Percentiles rank a stretch among this genome's conserved stretches.
These are phyloP conservation scores for Chaenodraco wilsoni DNA, from an alignment of 2,797 vertebrate species.

Conservation along the genomic window DNA sequence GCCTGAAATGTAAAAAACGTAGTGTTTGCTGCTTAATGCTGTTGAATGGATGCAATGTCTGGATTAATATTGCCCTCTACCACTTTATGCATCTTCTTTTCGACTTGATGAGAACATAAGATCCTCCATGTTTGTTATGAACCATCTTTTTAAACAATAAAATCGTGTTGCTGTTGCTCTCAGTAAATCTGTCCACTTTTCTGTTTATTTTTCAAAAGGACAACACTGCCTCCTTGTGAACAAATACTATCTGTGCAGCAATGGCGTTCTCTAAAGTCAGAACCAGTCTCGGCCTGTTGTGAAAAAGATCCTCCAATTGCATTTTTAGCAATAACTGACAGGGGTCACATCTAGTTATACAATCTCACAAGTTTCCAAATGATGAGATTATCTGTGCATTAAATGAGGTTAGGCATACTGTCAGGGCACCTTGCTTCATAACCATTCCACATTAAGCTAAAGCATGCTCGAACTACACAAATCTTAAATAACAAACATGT, in stretches of 20 bases:
- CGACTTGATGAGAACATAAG: background rate
- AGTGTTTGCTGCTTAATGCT: background rate
- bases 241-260: slow-evolving; percentile 1
- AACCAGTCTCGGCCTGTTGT: background rate
- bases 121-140: background rate
- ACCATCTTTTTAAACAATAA: background rate
- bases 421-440: background rate
- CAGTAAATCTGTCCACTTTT: background rate
- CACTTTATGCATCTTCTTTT: background rate
- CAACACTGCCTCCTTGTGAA: slow-evolving; percentile 50
- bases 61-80: background rate
- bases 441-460: background rate
- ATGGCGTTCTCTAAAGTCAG: background rate
- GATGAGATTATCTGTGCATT: background rate
- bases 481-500: background rate
- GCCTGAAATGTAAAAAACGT: background rate
- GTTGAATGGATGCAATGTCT: background rate
- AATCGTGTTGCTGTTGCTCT: slow-evolving; percentile 1
- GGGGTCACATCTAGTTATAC: no score
- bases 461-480: background rate
- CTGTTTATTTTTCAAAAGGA: background rate
- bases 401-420: background rate
- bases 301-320: background rate
- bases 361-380: no score
- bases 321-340: background rate